Conservation (phyloP, 1,140 invertebrate species). For the Drosophila suzukii region DNA sequence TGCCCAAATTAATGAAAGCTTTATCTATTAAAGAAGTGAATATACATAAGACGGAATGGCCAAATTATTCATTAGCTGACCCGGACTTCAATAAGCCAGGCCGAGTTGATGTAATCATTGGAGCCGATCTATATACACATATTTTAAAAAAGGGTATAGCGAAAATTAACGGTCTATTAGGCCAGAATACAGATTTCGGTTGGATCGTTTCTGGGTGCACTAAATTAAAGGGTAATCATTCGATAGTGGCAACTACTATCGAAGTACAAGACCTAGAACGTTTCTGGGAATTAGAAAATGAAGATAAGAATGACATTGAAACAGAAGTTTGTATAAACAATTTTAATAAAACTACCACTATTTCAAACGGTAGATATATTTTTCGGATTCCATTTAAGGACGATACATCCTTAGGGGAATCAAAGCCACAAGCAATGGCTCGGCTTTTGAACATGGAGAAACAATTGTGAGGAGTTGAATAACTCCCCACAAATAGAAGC, state of each 20-base stretch:
- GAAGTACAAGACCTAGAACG: background rate
- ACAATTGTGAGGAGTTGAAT: too few species aligned
- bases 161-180: too few species aligned
- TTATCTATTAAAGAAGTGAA: background rate
- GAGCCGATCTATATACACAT: too few species aligned
- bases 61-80: background rate
- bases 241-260: too few species aligned
- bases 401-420: background rate
- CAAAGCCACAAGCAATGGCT: background rate
- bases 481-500: too few species aligned
- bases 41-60: background rate
- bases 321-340: background rate
- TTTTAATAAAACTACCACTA: background rate
- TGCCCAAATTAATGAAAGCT: background rate
- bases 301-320: background rate
- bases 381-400: conserved; percentile 1
- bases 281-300: background rate
- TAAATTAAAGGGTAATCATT: background rate
- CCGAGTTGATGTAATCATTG: too few species aligned
- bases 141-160: too few species aligned
- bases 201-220: too few species aligned
- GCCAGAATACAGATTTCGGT: too few species aligned
- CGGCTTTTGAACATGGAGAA: background rate
- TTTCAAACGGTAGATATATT: too few species aligned
- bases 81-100: too few species aligned